These are phyloP conservation scores for Leptopilina clavipes DNA, from an alignment of 1,140 invertebrate genomes.

Conservation along the genomic window DNA sequence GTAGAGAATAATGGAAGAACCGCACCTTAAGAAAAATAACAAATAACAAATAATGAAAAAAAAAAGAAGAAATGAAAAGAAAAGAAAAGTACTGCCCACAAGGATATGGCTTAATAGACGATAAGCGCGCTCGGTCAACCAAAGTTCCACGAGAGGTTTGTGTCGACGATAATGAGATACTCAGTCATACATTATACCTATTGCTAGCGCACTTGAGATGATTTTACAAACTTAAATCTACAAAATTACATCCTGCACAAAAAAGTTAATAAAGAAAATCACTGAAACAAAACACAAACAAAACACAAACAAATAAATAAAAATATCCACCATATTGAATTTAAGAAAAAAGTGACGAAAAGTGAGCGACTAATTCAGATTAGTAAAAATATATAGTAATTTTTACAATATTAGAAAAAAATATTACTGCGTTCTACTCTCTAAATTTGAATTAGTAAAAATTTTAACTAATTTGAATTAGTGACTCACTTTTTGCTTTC, in stretches of 20 bases:
- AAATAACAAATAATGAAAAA: not conserved
- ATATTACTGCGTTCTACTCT: too few species aligned
- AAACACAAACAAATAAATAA: not conserved
- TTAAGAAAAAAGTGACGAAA: too few species aligned
- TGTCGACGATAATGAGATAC: slow-evolving; percentile 20
- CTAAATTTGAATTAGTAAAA: too few species aligned
- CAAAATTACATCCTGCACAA: not conserved
- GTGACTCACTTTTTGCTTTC: too few species aligned
- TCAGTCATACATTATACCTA: not conserved
- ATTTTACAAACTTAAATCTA: slow-evolving; percentile 3
- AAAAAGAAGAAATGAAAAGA: too few species aligned
- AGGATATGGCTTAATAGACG: slow-evolving; percentile 26
- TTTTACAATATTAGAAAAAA: too few species aligned
- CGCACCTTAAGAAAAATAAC: slow-evolving; percentile 10
- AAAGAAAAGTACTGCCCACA: slow-evolving; percentile 6
- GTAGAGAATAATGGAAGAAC: slow-evolving; percentile 26
- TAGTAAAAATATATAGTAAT: too few species aligned
- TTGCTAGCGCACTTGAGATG: not conserved
- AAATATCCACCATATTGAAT: too few species aligned
- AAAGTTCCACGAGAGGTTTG: not conserved
- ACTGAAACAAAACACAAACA: not conserved
- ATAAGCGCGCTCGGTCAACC: slow-evolving; percentile 30
- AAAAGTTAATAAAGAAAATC: not conserved
- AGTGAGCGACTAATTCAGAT: too few species aligned
- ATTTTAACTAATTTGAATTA: too few species aligned